phyloP scores from a whole-genome alignment of 2,797 vertebrate genomes.

The Peromyscus aztecus region DNA sequence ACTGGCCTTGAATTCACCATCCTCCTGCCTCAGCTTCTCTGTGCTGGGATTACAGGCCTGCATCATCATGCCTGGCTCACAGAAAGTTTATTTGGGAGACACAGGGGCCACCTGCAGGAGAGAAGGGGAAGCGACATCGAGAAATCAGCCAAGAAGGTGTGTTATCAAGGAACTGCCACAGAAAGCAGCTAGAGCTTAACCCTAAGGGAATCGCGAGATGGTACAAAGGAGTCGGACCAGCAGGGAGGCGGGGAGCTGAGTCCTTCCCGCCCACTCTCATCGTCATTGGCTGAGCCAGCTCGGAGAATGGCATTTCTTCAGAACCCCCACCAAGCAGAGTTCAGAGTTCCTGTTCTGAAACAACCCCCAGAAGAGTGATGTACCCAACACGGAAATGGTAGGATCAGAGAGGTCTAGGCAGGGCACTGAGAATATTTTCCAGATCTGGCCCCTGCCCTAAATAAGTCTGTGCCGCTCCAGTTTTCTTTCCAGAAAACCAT shows the following conservation, averaged over 20 bases:
- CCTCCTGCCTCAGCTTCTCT: not conserved
- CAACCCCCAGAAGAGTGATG: not conserved
- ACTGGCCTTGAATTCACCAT: not conserved
- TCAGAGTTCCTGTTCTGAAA: not conserved
- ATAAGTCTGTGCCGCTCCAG: not conserved
- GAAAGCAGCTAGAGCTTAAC: not conserved
- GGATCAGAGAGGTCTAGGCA: not conserved
- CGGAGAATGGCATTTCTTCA: not conserved
- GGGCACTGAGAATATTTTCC: not conserved
- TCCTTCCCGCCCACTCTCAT: not conserved
- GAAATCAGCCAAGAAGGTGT: not conserved
- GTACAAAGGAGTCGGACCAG: conserved; percentile 9
- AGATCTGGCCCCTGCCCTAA: not conserved
- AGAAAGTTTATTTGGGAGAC: not conserved
- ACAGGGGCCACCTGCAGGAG: not conserved
- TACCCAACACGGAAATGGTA: not conserved
- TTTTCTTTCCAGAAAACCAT: not conserved
- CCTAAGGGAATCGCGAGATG: not conserved
- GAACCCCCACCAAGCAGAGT: not conserved
- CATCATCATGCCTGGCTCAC: not conserved
- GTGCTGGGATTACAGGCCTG: not conserved
- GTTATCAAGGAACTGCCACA: not conserved
- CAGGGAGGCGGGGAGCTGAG: not conserved
- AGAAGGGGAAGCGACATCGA: not conserved
- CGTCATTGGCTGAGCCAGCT: not conserved